phyloP scores from a whole-genome alignment of 2,797 vertebrate genomes.

The Urophycis tenuis region DNA sequence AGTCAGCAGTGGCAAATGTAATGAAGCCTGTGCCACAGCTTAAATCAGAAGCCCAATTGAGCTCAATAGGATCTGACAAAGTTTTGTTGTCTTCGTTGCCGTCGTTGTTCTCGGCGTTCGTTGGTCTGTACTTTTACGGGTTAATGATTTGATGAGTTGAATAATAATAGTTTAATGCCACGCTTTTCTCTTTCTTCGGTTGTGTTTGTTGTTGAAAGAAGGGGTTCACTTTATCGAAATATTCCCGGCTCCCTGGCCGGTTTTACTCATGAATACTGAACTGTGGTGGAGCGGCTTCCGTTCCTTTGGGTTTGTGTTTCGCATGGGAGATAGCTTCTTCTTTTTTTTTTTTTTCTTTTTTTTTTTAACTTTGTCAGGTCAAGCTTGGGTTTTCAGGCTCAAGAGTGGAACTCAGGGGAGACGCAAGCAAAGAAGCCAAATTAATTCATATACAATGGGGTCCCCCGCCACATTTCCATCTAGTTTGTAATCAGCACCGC shows the following conservation, averaged over 20 bases:
- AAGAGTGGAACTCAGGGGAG: slow-evolving; percentile 38
- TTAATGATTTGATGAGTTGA: background rate
- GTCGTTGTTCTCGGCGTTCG: background rate
- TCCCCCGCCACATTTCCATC: slow-evolving; percentile 46
- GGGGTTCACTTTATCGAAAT: slow-evolving; percentile 22
- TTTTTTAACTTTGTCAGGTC: slow-evolving; percentile 27
- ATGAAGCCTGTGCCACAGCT: slow-evolving; percentile 55
- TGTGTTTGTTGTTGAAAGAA: slow-evolving; percentile 23
- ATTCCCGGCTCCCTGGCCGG: slow-evolving; percentile 16
- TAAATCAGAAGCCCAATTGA: slow-evolving; percentile 46
- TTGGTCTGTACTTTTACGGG: background rate
- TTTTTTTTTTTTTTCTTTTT: too few relatives aligned
- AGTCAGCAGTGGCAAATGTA: slow-evolving; percentile 58
- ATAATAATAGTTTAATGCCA: slow-evolving; percentile 4
- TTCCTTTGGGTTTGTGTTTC: background rate
- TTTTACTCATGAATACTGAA: background rate
- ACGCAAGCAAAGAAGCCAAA: slow-evolving; percentile 33
- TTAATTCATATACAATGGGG: slow-evolving; percentile 42
- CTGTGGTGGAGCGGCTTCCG: background rate
- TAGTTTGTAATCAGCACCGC: slow-evolving; percentile 28
- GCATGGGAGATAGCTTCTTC: background rate
- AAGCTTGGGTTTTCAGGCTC: slow-evolving; percentile 39
- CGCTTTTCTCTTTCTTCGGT: slow-evolving; percentile 17
- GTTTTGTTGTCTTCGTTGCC: slow-evolving; percentile 18
- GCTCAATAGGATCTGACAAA: slow-evolving; percentile 42